Conservation (phyloP, 2,888 invertebrate species). For the Machimus atricapillus region DNA sequence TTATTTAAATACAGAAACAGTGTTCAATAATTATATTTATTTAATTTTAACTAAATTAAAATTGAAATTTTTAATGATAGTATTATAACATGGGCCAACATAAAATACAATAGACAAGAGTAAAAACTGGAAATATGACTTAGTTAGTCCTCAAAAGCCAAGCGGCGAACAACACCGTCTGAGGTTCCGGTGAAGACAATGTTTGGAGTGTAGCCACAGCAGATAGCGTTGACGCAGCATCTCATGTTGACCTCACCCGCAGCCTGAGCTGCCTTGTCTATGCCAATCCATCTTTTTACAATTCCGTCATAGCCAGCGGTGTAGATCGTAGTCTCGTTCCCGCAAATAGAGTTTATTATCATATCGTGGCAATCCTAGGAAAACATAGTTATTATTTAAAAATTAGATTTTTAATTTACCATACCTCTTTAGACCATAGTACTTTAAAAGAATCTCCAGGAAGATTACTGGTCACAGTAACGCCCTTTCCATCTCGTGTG, state of each 20-base stretch:
- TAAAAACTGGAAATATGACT: not conserved
- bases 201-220: slow-evolving; percentile 52
- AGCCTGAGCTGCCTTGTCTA: slow-evolving; percentile 52
- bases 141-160: slow-evolving; percentile 51
- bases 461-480: slow-evolving; percentile 54
- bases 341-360: slow-evolving; percentile 59
- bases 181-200: slow-evolving; percentile 55
- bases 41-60: not conserved
- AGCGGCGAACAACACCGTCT: slow-evolving; percentile 57
- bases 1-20: not conserved
- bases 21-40: not conserved
- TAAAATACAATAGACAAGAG: not conserved
- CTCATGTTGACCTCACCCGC: slow-evolving; percentile 57
- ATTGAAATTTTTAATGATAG: not conserved
- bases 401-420: not conserved
- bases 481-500: slow-evolving; percentile 57
- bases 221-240: slow-evolving; percentile 57
- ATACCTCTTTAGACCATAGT: slow-evolving; percentile 53
- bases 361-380: slow-evolving; percentile 58
- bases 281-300: slow-evolving; percentile 58
- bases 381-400: not conserved
- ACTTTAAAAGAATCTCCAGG: slow-evolving; percentile 53
- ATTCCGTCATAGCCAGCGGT: slow-evolving; percentile 61
- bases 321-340: slow-evolving; percentile 54
- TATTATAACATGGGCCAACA: not conserved